Base-by-base conservation (phyloP, 53 echinoderm and acorn worm genomes). In the Holothuria leucospilota region DNA sequence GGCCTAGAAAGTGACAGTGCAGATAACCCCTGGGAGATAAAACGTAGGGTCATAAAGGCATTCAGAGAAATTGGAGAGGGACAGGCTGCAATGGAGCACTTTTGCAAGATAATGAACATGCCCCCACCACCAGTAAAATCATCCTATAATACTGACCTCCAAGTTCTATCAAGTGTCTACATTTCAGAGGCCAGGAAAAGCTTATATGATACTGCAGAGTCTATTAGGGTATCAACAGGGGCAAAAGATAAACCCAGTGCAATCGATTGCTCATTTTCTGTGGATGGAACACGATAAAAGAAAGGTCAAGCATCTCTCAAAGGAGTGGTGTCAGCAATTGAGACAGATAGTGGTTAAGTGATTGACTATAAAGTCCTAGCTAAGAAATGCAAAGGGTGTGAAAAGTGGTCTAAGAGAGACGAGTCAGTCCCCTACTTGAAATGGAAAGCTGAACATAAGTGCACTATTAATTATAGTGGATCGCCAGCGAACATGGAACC, bases 61-160 rank as follows among this genome's bases (percentile, higher is more conserved):
- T 89, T 89, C 42, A 51, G 77, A 42, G 85, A 75, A 85, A 75
- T 85, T 53, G 89, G 89, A 64, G 74, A 41, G 25, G 90, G 85
- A 15, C 79, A 38, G 18, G 51, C 77, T 51, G 89, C 69, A 23
- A 85, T 90, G 65, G 77, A 42, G 11, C 29, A 77, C 5, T 90
- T 90, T 67, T 90, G 85, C 62, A 59, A 51, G n/a, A 67, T 85
- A 24, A 90, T 90, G 90, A 79, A 90, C 56, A 85, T 75, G 85
- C 90, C 90, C 21, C 34, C 72, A 58, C 85, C 90, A 78, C n/a
- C 63, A 67, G 51, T 24, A 8, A 40, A 78, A 14, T 81, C 64
- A 1, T 62, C 90, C 7, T 66, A 75, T 24, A 77, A 16, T 11
- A n/a, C 8, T 5, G 27, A 67, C 63, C 13, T 63, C 29, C 46